phyloP scores from a whole-genome alignment of 2,888 invertebrate genomes.

The Cephus spinipes region DNA sequence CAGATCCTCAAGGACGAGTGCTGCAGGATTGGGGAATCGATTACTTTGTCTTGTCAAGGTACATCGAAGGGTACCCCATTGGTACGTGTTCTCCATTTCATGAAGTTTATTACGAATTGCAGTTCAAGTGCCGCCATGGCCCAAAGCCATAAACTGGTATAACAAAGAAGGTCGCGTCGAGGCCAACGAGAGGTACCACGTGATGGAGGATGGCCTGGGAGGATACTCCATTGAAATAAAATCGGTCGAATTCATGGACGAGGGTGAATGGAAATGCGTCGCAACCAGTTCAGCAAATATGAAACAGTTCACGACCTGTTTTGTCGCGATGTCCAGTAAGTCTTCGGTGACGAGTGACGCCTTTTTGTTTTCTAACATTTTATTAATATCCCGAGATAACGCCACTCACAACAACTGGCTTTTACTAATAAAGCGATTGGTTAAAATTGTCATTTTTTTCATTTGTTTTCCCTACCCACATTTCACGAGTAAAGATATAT shows the following conservation, averaged over 20 bases:
- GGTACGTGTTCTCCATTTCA: not conserved
- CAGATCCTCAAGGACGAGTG: slow-evolving; percentile 80
- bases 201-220: slow-evolving; percentile 86
- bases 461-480: not conserved
- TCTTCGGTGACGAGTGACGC: slow-evolving; percentile 14
- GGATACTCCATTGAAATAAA: slow-evolving; percentile 82
- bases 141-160: slow-evolving; percentile 85
- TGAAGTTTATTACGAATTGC: not conserved
- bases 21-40: slow-evolving; percentile 81
- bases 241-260: slow-evolving; percentile 82
- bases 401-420: not conserved
- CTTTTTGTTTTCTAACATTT: not conserved
- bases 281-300: slow-evolving; percentile 82
- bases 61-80: slow-evolving; percentile 23
- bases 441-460: slow-evolving; percentile 21
- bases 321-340: slow-evolving; percentile 83
- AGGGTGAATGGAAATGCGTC: slow-evolving; percentile 92
- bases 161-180: slow-evolving; percentile 86
- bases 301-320: slow-evolving; percentile 81
- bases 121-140: slow-evolving; percentile 89
- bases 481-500: not conserved
- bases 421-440: not conserved
- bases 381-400: not conserved
- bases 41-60: slow-evolving; percentile 82
- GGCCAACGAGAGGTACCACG: slow-evolving; percentile 77